Evolutionary conservation across 2,113 vertebrate genomes (phyloP).

Genomic region (Pholis gunnellus): DNA sequence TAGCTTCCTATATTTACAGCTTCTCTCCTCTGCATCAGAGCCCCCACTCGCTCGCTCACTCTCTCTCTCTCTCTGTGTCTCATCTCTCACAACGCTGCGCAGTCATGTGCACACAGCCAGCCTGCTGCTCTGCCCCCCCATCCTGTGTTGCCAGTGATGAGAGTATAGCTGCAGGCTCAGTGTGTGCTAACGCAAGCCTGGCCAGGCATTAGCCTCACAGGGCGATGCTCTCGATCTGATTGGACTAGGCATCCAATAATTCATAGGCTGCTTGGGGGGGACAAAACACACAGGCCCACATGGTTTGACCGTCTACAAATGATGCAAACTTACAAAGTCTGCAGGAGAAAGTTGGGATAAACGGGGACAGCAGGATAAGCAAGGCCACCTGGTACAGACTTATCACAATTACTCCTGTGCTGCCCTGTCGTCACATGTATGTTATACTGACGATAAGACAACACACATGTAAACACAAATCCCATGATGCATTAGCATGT

Average conservation of each 20-base stretch:
- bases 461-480: not conserved
- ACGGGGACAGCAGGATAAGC: not conserved
- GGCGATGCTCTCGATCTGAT: slow-evolving; percentile 58
- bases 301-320: slow-evolving; percentile 33
- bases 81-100: slow-evolving; percentile 71
- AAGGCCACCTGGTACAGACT: not conserved
- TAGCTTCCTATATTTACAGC: slow-evolving; percentile 69
- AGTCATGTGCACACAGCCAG: slow-evolving; percentile 75
- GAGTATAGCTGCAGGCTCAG: slow-evolving; percentile 69
- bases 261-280: slow-evolving; percentile 51
- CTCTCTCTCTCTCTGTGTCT: slow-evolving; percentile 22
- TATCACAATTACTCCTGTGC: not conserved
- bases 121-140: slow-evolving; percentile 54
- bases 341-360: not conserved
- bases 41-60: slow-evolving; percentile 34
- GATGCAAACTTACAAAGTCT: slow-evolving; percentile 27
- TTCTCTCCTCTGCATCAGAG: slow-evolving; percentile 68
- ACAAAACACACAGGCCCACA: slow-evolving; percentile 67
- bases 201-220: slow-evolving; percentile 38
- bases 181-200: slow-evolving; percentile 19
- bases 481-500: not conserved
- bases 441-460: not conserved
- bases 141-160: slow-evolving; percentile 62
- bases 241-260: slow-evolving; percentile 59
- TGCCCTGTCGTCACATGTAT: not conserved